A percentile compares a stretch with the other conserved stretches of the same genome.
Conservation (phyloP, 2,797 vertebrate species). For the Enteromius viviparus region DNA sequence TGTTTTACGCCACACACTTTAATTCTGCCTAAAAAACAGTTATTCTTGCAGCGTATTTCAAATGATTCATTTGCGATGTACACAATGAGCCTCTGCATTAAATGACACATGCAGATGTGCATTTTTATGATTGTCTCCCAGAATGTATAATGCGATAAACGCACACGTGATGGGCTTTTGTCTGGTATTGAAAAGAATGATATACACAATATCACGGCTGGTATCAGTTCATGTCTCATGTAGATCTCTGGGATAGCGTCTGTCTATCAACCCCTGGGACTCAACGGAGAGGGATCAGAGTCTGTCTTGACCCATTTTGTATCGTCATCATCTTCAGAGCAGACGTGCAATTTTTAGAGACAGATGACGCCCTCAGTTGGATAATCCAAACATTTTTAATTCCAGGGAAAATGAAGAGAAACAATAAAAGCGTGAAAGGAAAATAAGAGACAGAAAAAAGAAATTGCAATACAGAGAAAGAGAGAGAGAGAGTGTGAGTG, state of each 20-base stretch:
- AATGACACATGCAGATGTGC: slow-evolving; percentile 23
- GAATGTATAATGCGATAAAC: slow-evolving; percentile 14
- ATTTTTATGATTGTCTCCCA: slow-evolving; percentile 40
- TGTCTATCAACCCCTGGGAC: slow-evolving; percentile 16
- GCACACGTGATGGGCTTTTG: slow-evolving; percentile 15
- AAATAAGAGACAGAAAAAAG: slow-evolving; percentile 13
- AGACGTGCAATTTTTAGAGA: slow-evolving; percentile 29
- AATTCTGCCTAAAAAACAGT: slow-evolving; percentile 16
- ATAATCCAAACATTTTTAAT: slow-evolving; percentile 39
- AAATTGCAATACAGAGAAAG: slow-evolving; percentile 26
- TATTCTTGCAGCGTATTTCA: slow-evolving; percentile 3
- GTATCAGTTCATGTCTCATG: not conserved
- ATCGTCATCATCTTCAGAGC: slow-evolving; percentile 23
- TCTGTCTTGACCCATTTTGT: slow-evolving; percentile 46
- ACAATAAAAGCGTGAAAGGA: slow-evolving; percentile 13
- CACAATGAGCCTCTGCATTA: slow-evolving; percentile 3
- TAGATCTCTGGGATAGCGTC: not conserved
- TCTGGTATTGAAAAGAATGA: not conserved
- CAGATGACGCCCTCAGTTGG: not conserved
- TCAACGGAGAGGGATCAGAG: slow-evolving; percentile 22
- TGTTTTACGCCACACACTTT: slow-evolving; percentile 1
- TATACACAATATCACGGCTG: not conserved
- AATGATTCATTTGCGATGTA: slow-evolving; percentile 3
- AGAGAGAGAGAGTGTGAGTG: not conserved
- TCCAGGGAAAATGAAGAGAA: slow-evolving; percentile 26